These are phyloP conservation scores for Sogatella furcifera DNA, from an alignment of 1,140 invertebrate species.

Conservation along the genomic window DNA sequence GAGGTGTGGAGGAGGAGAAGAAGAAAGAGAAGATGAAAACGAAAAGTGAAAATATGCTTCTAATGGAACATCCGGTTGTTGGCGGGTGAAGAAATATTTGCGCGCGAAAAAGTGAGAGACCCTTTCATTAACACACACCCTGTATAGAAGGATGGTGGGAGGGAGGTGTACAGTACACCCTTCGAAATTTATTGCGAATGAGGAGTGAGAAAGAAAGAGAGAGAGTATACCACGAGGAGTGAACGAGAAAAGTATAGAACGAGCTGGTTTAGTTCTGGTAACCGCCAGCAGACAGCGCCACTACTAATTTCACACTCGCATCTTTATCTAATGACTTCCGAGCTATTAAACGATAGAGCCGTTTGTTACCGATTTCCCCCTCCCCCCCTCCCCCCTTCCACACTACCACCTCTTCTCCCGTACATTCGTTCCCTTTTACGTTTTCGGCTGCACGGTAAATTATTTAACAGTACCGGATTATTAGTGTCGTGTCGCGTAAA, in stretches of 20 bases:
- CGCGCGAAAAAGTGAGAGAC: not conserved
- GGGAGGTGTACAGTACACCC: not conserved
- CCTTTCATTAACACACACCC: not conserved
- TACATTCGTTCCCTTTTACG: not conserved
- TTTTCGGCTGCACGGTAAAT: not conserved
- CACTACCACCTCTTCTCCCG: not conserved
- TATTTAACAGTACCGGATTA: not conserved
- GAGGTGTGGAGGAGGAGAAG: too few relatives aligned
- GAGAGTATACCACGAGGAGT: not conserved
- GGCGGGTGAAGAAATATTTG: not conserved
- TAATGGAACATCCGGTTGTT: not conserved
- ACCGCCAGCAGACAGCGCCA: not conserved
- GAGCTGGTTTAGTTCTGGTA: too few relatives aligned
- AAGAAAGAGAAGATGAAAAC: not conserved
- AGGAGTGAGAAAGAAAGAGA: not conserved
- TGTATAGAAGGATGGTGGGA: not conserved
- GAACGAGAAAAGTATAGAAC: too few relatives aligned
- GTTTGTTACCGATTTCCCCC: not conserved
- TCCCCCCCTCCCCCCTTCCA: not conserved
- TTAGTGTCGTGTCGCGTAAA: not conserved
- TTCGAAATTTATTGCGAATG: not conserved
- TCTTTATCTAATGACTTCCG: slow-evolving; percentile 4
- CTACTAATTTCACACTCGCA: slow-evolving; percentile 4
- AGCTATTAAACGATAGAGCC: slow-evolving; percentile 4
- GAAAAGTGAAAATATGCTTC: not conserved